Evolutionary conservation across 2,113 vertebrate species (phyloP).

Genomic region (Istiophorus platypterus): DNA sequence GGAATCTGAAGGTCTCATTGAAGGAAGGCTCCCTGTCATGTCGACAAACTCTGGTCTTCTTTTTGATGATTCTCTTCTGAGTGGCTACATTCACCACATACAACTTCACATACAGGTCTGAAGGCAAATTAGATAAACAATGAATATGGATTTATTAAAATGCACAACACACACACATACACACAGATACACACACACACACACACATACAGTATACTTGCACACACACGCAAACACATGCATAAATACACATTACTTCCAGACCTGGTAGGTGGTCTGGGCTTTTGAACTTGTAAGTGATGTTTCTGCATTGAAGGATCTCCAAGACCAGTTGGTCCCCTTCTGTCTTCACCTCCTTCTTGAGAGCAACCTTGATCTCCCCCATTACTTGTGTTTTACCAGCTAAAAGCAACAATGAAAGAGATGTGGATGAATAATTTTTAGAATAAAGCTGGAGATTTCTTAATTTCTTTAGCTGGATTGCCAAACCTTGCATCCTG

Average conservation of each 20-base stretch:
- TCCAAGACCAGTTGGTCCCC: constrained; percentile 97
- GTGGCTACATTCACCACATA: constrained; percentile 97
- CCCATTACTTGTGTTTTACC: constrained; percentile 97
- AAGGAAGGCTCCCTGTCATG: constrained; percentile 98
- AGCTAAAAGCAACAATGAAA: constrained; percentile 73
- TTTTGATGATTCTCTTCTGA: constrained; percentile 98
- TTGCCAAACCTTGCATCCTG: not conserved
- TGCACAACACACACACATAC: not conserved
- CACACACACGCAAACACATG: not conserved
- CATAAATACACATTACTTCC: constrained; percentile 5
- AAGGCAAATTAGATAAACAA: constrained; percentile 2
- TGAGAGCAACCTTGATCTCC: constrained; percentile 98
- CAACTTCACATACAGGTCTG: constrained; percentile 98
- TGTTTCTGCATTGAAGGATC: constrained; percentile 98
- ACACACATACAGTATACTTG: not conserved
- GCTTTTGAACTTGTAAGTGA: constrained; percentile 99
- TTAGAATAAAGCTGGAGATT: not conserved
- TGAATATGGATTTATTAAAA: not conserved
- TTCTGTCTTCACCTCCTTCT: constrained; percentile 99
- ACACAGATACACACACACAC: constrained; percentile 8
- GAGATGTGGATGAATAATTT: not conserved
- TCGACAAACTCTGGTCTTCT: constrained; percentile 98
- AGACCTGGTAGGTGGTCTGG: constrained; percentile 98
- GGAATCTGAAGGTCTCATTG: constrained; percentile 99
- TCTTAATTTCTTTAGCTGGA: not conserved